phyloP scores from a whole-genome alignment of 1,140 invertebrate species.

The Melipona quadrifasciata region DNA sequence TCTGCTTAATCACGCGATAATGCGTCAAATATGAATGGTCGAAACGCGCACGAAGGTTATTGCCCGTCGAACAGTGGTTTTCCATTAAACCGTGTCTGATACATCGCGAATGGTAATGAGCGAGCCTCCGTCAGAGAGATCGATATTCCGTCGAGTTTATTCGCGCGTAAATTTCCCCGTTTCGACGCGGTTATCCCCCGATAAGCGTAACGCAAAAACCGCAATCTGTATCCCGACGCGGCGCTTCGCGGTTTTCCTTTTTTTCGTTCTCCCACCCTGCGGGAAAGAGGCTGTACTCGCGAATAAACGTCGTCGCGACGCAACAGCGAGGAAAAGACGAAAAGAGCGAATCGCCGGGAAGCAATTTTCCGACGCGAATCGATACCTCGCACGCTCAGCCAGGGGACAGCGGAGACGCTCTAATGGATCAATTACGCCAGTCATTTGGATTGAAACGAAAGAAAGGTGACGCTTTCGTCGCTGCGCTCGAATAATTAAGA shows the following conservation, averaged over 20 bases:
- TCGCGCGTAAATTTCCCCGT: background rate
- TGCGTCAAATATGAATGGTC: background rate
- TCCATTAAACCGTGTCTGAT: constrained; percentile 23
- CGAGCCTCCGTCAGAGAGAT: constrained; percentile 16
- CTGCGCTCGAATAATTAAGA: constrained; percentile 70
- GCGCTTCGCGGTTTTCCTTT: background rate
- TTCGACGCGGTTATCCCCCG: background rate
- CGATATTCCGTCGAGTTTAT: constrained; percentile 14
- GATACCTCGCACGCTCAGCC: constrained; percentile 24
- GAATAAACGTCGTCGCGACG: background rate
- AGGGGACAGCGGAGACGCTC: constrained; percentile 47
- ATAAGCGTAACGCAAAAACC: constrained; percentile 8
- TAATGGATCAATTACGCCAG: constrained; percentile 73
- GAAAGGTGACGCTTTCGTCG: constrained; percentile 11
- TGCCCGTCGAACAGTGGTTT: background rate
- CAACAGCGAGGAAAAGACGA: background rate
- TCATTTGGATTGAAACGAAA: constrained; percentile 57
- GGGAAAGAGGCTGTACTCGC: background rate
- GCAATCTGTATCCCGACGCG: background rate
- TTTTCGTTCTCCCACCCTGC: no score
- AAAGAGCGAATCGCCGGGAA: background rate
- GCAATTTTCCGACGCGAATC: constrained; percentile 49
- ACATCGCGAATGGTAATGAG: background rate
- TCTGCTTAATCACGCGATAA: background rate
- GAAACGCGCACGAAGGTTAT: background rate